Evolutionary conservation across 2,797 vertebrate genomes (phyloP).

Genomic region (Alectoris magna): DNA sequence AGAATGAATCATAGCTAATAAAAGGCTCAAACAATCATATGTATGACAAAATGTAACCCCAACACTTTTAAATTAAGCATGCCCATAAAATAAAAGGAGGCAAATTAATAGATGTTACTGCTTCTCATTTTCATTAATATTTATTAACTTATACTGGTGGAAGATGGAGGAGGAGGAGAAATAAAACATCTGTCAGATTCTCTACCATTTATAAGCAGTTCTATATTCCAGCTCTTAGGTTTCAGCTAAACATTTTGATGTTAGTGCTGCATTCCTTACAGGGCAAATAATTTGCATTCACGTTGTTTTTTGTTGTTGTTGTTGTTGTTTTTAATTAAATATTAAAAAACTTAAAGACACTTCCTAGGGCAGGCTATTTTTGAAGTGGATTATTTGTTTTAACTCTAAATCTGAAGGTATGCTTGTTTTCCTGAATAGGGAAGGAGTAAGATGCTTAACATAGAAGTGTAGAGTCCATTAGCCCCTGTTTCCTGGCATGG

Average conservation of each 20-base stretch:
- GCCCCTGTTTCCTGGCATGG: background rate
- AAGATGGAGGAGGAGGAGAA: background rate
- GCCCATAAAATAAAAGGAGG: slow-evolving; percentile 70
- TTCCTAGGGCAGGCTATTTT: slow-evolving; percentile 57
- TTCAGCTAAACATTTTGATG: background rate
- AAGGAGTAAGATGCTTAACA: background rate
- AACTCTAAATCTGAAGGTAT: background rate
- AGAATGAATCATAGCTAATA: slow-evolving; percentile 71
- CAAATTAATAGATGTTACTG: slow-evolving; percentile 55
- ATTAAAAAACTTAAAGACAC: slow-evolving; percentile 34
- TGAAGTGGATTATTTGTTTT: slow-evolving; percentile 59
- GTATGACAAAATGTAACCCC: slow-evolving; percentile 71
- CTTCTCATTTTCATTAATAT: slow-evolving; percentile 53
- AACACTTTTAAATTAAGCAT: slow-evolving; percentile 64
- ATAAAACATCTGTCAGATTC: background rate
- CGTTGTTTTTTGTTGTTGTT: background rate
- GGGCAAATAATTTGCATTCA: slow-evolving; percentile 30
- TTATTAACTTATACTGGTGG: background rate
- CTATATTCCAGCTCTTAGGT: background rate
- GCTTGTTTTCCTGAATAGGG: background rate
- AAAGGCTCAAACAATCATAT: slow-evolving; percentile 53
- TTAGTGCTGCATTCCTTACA: background rate
- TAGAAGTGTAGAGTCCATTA: background rate
- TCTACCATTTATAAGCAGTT: background rate
- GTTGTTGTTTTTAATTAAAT: background rate